Evolutionary conservation across 2,797 vertebrate genomes (phyloP).

Genomic region (Karalla daura): DNA sequence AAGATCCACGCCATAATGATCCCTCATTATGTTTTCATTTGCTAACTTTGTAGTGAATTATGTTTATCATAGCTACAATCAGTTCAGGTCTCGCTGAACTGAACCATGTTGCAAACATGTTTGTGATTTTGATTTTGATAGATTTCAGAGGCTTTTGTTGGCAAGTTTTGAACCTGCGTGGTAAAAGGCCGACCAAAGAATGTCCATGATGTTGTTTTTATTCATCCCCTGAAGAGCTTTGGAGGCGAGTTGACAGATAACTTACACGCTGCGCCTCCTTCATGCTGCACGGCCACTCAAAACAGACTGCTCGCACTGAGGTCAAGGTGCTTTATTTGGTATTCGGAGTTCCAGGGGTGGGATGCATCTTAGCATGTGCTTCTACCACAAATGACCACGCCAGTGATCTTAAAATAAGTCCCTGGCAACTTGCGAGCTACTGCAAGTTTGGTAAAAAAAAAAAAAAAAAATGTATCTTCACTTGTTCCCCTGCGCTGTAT

Average conservation of each 20-base stretch:
- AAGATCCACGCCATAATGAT: too few relatives aligned
- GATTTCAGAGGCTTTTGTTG: not conserved
- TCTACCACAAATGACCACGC: constrained; percentile 45
- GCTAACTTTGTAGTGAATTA: too few relatives aligned
- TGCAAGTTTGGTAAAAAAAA: constrained; percentile 34
- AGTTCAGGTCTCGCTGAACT: too few relatives aligned
- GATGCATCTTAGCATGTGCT: constrained; percentile 7
- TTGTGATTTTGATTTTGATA: not conserved
- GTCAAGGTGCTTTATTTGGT: constrained; percentile 54
- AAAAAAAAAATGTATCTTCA: constrained; percentile 35
- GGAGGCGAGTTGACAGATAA: not conserved
- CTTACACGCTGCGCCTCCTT: not conserved
- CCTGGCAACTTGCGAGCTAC: constrained; percentile 21
- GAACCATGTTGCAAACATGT: not conserved
- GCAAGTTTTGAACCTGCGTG: not conserved
- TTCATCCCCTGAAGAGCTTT: not conserved
- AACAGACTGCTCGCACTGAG: constrained; percentile 19
- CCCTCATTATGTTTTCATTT: too few relatives aligned
- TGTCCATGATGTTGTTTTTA: not conserved
- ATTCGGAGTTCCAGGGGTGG: constrained; percentile 32
- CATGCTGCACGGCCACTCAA: constrained; percentile 3
- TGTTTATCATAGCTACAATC: too few relatives aligned
- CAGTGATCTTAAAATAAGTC: constrained; percentile 37
- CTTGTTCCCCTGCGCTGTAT: not conserved
- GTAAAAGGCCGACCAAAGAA: not conserved